Percentiles rank a stretch among this genome's conserved stretches.
Conservation (phyloP, 2,888 invertebrate genomes). For the Schizotus pectinicornis region DNA sequence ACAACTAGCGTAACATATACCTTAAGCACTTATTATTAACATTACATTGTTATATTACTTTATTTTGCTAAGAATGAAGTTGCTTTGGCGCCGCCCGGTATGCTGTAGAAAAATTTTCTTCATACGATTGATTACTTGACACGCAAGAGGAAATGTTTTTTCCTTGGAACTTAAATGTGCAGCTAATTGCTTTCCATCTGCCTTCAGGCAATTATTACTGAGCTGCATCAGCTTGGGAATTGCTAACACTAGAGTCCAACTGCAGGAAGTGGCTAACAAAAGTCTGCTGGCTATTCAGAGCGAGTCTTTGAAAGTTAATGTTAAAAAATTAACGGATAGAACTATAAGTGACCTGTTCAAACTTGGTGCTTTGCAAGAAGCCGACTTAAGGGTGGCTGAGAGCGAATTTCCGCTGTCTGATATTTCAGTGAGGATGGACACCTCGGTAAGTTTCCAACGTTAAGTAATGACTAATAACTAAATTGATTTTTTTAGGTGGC, state of each 20-base stretch:
- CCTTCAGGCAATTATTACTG: slow-evolving; percentile 65
- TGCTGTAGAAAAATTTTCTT: too few relatives aligned
- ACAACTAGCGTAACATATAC: too few relatives aligned
- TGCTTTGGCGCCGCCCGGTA: too few relatives aligned
- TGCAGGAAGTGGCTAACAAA: slow-evolving; percentile 63
- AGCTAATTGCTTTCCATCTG: not conserved
- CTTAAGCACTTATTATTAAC: too few relatives aligned
- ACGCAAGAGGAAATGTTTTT: not conserved
- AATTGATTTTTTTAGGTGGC: slow-evolving; percentile 9
- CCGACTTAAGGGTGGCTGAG: slow-evolving; percentile 28
- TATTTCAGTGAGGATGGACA: slow-evolving; percentile 49
- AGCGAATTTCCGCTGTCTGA: slow-evolving; percentile 23
- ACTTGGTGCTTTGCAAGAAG: slow-evolving; percentile 56
- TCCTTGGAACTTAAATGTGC: not conserved
- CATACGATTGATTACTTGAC: too few relatives aligned
- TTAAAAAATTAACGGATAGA: slow-evolving; percentile 58
- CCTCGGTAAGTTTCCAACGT: slow-evolving; percentile 21
- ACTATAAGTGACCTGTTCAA: slow-evolving; percentile 59
- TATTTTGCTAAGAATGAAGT: too few relatives aligned
- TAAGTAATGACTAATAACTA: not conserved
- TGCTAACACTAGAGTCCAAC: slow-evolving; percentile 62
- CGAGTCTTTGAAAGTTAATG: slow-evolving; percentile 54
- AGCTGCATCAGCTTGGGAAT: slow-evolving; percentile 72
- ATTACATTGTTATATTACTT: too few relatives aligned
- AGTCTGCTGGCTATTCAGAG: slow-evolving; percentile 73